phyloP scores from a whole-genome alignment of 2,113 vertebrate species.

The Platysteira castanea region DNA sequence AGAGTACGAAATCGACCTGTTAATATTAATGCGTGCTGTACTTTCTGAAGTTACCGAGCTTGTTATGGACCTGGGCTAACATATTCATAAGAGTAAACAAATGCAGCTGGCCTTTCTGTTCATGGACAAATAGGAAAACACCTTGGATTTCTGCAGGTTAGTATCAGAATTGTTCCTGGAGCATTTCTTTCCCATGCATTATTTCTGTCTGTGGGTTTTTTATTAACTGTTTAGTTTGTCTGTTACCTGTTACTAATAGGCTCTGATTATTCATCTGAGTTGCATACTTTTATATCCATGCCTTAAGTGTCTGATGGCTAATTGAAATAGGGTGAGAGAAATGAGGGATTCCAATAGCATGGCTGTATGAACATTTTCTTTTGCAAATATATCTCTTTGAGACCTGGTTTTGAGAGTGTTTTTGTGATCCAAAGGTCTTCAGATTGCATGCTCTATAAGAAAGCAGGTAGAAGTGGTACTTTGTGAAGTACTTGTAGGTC shows the following conservation, averaged over 20 bases:
- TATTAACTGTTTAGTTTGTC: not conserved
- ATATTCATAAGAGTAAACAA: not conserved
- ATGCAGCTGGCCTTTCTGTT: not conserved
- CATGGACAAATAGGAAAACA: not conserved
- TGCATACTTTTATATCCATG: not conserved
- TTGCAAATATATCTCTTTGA: not conserved
- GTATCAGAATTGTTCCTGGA: not conserved
- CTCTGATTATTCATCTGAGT: not conserved
- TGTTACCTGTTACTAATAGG: not conserved
- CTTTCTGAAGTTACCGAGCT: not conserved
- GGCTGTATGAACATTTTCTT: not conserved
- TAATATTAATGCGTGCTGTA: not conserved
- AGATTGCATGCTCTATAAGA: not conserved
- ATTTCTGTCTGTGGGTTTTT: not conserved
- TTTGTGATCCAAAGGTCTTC: not conserved
- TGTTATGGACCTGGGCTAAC: not conserved
- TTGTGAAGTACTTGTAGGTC: not conserved
- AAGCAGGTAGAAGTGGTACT: not conserved
- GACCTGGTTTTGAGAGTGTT: not conserved
- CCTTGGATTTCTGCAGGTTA: conserved; percentile 1
- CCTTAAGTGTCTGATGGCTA: not conserved
- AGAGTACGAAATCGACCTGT: not conserved
- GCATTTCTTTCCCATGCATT: not conserved
- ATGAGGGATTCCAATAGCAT: not conserved
- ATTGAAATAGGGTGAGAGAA: not conserved